Evolutionary conservation across 2,797 vertebrate species (phyloP).

Genomic region (Muraenolepis orangiensis): DNA sequence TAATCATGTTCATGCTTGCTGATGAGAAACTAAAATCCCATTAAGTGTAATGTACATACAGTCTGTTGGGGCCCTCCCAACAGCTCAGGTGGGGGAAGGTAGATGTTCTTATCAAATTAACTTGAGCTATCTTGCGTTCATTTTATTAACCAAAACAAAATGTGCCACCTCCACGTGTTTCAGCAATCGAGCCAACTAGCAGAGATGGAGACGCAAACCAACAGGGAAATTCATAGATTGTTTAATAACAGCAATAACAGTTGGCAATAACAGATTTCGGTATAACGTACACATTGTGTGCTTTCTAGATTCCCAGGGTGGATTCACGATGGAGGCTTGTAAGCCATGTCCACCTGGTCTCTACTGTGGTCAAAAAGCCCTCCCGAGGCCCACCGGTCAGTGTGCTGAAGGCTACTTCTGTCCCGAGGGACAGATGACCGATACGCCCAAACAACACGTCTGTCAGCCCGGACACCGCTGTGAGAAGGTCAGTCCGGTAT

Average conservation of each 20-base stretch:
- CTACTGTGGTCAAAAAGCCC: slow-evolving; percentile 76
- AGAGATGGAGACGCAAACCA: neutral
- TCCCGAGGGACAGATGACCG: slow-evolving; percentile 73
- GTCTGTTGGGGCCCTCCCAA: slow-evolving; percentile 28
- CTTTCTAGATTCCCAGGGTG: slow-evolving; percentile 69
- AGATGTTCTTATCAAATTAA: slow-evolving; percentile 31
- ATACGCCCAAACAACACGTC: slow-evolving; percentile 59
- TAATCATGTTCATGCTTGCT: slow-evolving; percentile 57
- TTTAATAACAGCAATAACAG: neutral
- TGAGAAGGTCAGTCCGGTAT: slow-evolving; percentile 60
- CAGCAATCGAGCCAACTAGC: neutral
- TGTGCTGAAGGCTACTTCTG: slow-evolving; percentile 82
- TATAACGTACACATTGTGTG: slow-evolving; percentile 2
- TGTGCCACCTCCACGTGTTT: slow-evolving; percentile 4
- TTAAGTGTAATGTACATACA: slow-evolving; percentile 48
- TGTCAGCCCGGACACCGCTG: slow-evolving; percentile 74
- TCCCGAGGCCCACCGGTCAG: slow-evolving; percentile 71
- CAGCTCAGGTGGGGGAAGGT: neutral
- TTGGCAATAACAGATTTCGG: neutral
- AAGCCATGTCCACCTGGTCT: slow-evolving; percentile 76
- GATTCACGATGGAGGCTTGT: slow-evolving; percentile 71
- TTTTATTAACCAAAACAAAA: slow-evolving; percentile 12
- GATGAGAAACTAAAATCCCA: slow-evolving; percentile 41
- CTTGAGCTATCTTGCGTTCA: slow-evolving; percentile 27
- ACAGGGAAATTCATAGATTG: neutral